Percentiles rank a stretch among this genome's conserved stretches.
Evolutionary conservation across 1,140 invertebrate species (phyloP).

Genomic region (Notospermus geniculatus): DNA sequence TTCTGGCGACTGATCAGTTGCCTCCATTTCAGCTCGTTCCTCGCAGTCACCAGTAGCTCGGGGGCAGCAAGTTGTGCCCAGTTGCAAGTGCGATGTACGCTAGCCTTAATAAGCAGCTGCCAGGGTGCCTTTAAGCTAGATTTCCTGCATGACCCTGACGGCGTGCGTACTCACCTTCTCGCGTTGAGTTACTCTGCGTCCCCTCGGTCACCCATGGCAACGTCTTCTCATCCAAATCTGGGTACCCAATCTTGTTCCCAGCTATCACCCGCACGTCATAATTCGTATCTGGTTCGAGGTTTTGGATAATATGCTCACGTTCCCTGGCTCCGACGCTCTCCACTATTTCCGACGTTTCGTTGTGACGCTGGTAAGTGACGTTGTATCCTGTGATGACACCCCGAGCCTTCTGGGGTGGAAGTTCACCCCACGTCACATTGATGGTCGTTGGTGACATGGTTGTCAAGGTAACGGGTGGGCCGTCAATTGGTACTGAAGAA

Average conservation of each 20-base stretch:
- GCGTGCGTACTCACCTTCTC: too few relatives aligned
- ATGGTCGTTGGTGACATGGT: slow-evolving; percentile 59
- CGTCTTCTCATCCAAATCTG: slow-evolving; percentile 53
- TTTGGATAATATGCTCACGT: slow-evolving; percentile 42
- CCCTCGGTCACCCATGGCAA: slow-evolving; percentile 60
- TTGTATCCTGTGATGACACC: slow-evolving; percentile 64
- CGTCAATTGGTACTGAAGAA: slow-evolving; percentile 61
- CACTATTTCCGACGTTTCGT: slow-evolving; percentile 33
- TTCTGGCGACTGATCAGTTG: too few relatives aligned
- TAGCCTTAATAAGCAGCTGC: too few relatives aligned
- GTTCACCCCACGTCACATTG: slow-evolving; percentile 62
- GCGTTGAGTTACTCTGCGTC: too few relatives aligned
- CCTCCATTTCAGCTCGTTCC: too few relatives aligned
- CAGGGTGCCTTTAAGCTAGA: too few relatives aligned
- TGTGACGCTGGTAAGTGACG: slow-evolving; percentile 63
- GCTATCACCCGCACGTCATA: slow-evolving; percentile 65
- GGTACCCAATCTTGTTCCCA: slow-evolving; percentile 51
- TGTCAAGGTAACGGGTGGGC: slow-evolving; percentile 60
- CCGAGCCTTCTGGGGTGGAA: slow-evolving; percentile 61
- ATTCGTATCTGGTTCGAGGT: slow-evolving; percentile 59
- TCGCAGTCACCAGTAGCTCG: too few relatives aligned
- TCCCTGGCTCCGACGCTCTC: too few relatives aligned
- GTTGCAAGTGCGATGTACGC: too few relatives aligned
- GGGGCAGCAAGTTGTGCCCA: too few relatives aligned
- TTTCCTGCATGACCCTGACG: too few relatives aligned